These are phyloP conservation scores for Drepana falcataria DNA, from an alignment of 2,888 invertebrate species.

Conservation along the genomic window DNA sequence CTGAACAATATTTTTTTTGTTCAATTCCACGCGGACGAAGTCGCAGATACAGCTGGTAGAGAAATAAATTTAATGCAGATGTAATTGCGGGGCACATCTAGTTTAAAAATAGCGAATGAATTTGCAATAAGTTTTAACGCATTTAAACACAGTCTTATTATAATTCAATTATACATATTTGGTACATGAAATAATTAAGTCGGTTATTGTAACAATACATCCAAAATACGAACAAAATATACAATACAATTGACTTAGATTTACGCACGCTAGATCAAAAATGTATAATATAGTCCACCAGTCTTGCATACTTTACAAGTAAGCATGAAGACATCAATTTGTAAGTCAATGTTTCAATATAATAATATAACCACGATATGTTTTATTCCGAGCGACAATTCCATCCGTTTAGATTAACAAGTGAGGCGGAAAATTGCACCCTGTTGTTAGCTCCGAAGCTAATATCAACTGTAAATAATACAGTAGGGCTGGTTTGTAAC, in stretches of 20 bases:
- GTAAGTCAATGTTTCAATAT: constrained; percentile 8
- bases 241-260: constrained; percentile 31
- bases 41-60: no score
- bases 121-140: not conserved
- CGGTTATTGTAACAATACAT: constrained; percentile 2
- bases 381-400: constrained; percentile 36
- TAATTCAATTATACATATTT: constrained; percentile 20
- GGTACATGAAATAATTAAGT: constrained; percentile 23
- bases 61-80: constrained; percentile 5
- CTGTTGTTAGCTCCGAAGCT: constrained; percentile 23
- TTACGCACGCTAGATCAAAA: constrained; percentile 18
- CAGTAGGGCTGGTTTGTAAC: no score
- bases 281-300: not conserved
- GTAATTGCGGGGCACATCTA: constrained; percentile 2
- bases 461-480: not conserved
- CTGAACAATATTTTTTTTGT: no score
- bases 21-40: no score
- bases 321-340: not conserved
- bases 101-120: no score
- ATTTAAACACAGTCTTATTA: constrained; percentile 13
- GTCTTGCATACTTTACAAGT: not conserved
- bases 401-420: constrained; percentile 33
- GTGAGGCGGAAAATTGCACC: constrained; percentile 42
- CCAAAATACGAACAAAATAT: constrained; percentile 15
- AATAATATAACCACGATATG: constrained; percentile 49